A percentile compares a stretch with the other conserved stretches of the same genome.
phyloP scores from a whole-genome alignment of 1,140 invertebrate genomes.

The Littorina saxatilis region DNA sequence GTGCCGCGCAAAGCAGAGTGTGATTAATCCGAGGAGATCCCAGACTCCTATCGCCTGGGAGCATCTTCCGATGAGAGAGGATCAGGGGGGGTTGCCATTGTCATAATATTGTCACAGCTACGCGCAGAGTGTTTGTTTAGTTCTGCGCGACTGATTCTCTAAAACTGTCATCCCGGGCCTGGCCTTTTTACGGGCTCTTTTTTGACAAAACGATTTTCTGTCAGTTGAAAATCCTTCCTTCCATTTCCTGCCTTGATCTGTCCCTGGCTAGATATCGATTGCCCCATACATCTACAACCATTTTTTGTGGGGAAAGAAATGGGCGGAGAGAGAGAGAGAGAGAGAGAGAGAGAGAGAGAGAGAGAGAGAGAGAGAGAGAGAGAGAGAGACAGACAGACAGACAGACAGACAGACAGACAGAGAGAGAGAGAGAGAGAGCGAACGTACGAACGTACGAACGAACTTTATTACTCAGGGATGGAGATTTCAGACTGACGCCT shows the following conservation, averaged over 20 bases:
- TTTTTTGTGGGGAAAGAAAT: too few species aligned
- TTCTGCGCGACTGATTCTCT: neutral
- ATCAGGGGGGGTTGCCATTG: neutral
- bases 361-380: too few species aligned
- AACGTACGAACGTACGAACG: too few species aligned
- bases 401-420: too few species aligned
- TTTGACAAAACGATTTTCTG: slow-evolving; percentile 9
- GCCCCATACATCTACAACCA: too few species aligned
- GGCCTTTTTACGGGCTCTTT: neutral
- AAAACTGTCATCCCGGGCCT: neutral
- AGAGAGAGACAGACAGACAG: too few species aligned
- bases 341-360: too few species aligned
- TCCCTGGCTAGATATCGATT: neutral
- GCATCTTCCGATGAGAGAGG: neutral
- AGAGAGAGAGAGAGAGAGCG: too few species aligned
- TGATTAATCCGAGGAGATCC: neutral
- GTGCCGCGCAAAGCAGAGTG: too few species aligned
- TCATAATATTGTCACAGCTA: neutral
- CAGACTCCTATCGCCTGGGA: neutral
- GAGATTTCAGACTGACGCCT: too few species aligned
- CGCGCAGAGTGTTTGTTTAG: neutral
- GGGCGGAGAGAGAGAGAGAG: too few species aligned
- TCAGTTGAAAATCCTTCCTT: neutral
- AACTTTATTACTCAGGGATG: too few species aligned
- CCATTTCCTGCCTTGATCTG: neutral